Conservation (phyloP, 2,113 vertebrate genomes). For the Amblyornis subalaris region DNA sequence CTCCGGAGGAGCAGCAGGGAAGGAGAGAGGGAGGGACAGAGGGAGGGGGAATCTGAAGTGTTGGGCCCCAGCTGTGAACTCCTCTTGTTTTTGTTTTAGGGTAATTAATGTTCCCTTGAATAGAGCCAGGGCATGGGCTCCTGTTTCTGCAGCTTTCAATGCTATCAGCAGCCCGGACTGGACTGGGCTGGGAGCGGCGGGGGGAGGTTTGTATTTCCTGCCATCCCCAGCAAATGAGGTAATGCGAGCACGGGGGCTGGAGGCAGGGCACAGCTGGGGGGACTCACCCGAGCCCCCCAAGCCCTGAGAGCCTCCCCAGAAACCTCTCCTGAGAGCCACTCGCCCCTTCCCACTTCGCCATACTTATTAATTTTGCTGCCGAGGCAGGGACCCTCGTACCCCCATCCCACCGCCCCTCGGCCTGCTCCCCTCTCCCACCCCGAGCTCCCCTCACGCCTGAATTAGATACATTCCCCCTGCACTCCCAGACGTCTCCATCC, state of each 20-base stretch:
- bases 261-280: not conserved
- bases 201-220: slow-evolving; percentile 44
- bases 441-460: not conserved
- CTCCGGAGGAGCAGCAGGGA: slow-evolving; percentile 25
- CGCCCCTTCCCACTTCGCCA: rapidly evolving
- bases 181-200: not conserved
- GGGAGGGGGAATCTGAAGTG: slow-evolving; percentile 21
- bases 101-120: slow-evolving; percentile 67
- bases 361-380: not conserved
- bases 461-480: slow-evolving; percentile 62
- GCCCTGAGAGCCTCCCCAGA: not conserved
- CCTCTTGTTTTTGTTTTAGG: slow-evolving; percentile 66
- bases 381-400: not conserved
- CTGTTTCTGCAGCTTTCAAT: slow-evolving; percentile 33
- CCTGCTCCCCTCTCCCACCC: not conserved
- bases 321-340: not conserved
- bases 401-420: not conserved
- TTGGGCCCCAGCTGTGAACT: slow-evolving; percentile 55
- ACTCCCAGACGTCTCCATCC: slow-evolving; percentile 75
- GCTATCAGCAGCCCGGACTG: slow-evolving; percentile 21
- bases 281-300: not conserved
- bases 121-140: slow-evolving; percentile 35
- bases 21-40: not conserved
- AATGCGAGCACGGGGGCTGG: not conserved
- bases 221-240: slow-evolving; percentile 35